Conservation (phyloP, 1,140 invertebrate species). For the Heliconius eleuchia region DNA sequence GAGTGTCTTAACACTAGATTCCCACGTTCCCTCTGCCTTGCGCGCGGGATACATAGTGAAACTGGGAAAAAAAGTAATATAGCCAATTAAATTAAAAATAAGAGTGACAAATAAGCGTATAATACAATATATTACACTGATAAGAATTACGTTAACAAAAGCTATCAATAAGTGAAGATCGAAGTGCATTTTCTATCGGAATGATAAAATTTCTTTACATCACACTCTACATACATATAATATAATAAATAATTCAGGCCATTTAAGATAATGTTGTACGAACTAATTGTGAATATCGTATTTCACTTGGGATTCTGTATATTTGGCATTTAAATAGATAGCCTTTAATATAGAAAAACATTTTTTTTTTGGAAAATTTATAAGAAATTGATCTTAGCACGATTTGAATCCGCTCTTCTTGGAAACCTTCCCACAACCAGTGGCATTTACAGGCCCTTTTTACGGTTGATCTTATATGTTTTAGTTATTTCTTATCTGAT, state of each 20-base stretch:
- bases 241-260: constrained; percentile 12
- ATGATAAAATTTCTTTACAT: constrained; percentile 16
- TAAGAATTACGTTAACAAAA: neutral
- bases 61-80: no score
- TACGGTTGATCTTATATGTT: no score
- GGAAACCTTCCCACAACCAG: no score
- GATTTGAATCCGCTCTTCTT: no score
- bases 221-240: neutral
- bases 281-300: neutral
- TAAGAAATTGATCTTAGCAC: neutral
- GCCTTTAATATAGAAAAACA: no score
- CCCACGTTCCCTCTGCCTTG: no score
- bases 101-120: neutral
- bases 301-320: neutral
- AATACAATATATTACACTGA: neutral
- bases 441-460: no score
- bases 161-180: constrained; percentile 2
- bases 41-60: no score
- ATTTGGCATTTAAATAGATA: neutral
- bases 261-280: constrained; percentile 13
- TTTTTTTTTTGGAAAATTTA: no score
- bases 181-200: constrained; percentile 26
- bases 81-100: no score
- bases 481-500: no score
- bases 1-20: no score